Percentiles rank a stretch among this genome's conserved stretches.
These are phyloP conservation scores for Megalurothrips usitatus DNA, from an alignment of 2,888 invertebrate genomes.

Conservation along the genomic window DNA sequence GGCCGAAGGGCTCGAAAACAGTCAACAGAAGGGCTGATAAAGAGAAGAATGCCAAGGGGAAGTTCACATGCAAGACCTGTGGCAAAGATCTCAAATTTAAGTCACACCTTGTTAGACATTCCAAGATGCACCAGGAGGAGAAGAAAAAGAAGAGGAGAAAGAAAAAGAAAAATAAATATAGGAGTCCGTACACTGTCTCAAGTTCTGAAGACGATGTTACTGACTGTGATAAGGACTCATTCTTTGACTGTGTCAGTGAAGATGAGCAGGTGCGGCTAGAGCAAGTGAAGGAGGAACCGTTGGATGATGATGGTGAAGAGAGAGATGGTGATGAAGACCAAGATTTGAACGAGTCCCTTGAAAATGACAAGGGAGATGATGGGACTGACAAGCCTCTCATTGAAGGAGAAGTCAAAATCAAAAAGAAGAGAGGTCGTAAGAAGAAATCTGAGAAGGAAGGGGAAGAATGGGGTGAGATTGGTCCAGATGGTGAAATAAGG, in stretches of 20 bases:
- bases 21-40: constrained; percentile 3
- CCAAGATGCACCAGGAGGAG: constrained; percentile 10
- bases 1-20: neutral
- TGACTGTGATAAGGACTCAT: constrained; percentile 19
- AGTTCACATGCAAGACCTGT: constrained; percentile 1
- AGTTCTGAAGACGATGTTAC: constrained; percentile 2
- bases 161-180: constrained; percentile 5
- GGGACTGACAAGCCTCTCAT: neutral
- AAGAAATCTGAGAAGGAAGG: constrained; percentile 7
- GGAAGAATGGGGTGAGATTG: neutral
- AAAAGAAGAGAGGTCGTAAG: constrained; percentile 11
- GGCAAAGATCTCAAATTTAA: constrained; percentile 22
- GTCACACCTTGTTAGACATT: constrained; percentile 17
- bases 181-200: constrained; percentile 1
- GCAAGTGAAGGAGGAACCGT: neutral
- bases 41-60: constrained; percentile 8
- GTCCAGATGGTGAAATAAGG: neutral
- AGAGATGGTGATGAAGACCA: neutral
- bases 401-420: neutral
- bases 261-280: neutral
- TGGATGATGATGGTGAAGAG: neutral
- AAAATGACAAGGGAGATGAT: neutral
- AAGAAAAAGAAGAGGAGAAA: neutral
- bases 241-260: constrained; percentile 19
- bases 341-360: neutral